A percentile compares a stretch with the other conserved stretches of the same genome.
These are phyloP conservation scores for Exocentrus adspersus DNA, from an alignment of 2,888 invertebrate genomes.

Conservation along the genomic window DNA sequence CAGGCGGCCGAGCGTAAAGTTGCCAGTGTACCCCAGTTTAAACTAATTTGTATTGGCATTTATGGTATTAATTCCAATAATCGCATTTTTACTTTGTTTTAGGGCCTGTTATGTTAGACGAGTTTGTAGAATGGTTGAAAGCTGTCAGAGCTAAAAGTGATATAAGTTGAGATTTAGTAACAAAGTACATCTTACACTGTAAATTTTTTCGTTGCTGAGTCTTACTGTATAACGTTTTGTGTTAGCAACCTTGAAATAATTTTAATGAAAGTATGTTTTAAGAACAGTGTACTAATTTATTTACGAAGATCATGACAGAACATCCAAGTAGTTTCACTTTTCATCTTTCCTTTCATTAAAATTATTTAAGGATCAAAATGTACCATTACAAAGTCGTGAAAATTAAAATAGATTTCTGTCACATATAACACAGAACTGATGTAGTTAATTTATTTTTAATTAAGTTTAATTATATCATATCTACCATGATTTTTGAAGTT, in stretches of 20 bases:
- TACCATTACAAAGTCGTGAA: constrained; percentile 22
- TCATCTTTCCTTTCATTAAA: constrained; percentile 23
- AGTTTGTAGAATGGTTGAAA: constrained; percentile 91
- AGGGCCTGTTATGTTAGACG: constrained; percentile 97
- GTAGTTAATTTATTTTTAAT: constrained; percentile 31
- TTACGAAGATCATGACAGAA: constrained; percentile 2
- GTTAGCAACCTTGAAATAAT: constrained; percentile 20
- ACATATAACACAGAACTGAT: constrained; percentile 37
- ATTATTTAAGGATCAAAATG: constrained; percentile 21
- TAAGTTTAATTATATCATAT: constrained; percentile 25
- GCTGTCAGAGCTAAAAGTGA: constrained; percentile 67
- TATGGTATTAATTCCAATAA: neutral
- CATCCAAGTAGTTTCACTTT: neutral
- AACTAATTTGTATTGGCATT: neutral
- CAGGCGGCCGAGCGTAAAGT: no score
- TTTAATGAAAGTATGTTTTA: constrained; percentile 24
- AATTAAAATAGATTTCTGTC: constrained; percentile 27
- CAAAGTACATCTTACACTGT: constrained; percentile 35
- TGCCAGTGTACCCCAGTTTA: no score
- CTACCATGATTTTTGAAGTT: constrained; percentile 18
- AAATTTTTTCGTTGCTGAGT: constrained; percentile 42
- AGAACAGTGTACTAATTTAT: constrained; percentile 26
- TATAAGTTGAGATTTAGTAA: constrained; percentile 64
- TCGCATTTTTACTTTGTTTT: constrained; percentile 49
- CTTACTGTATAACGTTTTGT: constrained; percentile 18